These are phyloP conservation scores for Alaudala cheleensis DNA, from an alignment of 2,113 vertebrate genomes.

Conservation along the genomic window DNA sequence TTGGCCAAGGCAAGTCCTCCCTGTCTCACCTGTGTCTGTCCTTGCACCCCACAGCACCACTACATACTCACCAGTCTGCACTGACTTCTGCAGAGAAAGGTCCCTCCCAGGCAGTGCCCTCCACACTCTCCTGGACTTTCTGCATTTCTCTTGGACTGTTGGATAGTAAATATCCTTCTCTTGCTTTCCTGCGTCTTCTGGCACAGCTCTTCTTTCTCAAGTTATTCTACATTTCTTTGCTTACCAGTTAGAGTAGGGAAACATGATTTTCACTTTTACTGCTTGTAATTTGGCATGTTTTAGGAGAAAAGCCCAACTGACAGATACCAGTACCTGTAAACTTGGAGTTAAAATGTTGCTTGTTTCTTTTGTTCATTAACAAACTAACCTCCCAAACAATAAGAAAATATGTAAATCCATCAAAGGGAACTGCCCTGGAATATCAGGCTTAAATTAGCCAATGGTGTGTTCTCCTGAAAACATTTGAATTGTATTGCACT, in stretches of 20 bases:
- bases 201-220: neutral
- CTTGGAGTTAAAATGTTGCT: neutral
- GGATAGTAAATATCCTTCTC: neutral
- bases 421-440: neutral
- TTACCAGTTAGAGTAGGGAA: neutral
- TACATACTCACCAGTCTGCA: neutral
- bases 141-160: neutral
- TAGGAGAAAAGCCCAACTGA: neutral
- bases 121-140: neutral
- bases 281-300: neutral
- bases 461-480: neutral
- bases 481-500: fast-evolving
- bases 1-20: neutral
- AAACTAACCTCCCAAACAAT: neutral
- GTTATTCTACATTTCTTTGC: neutral
- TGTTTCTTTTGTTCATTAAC: neutral
- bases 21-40: neutral
- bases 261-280: neutral
- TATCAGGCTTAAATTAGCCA: neutral
- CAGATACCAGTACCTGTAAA: neutral
- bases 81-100: neutral
- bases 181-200: neutral
- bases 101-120: neutral
- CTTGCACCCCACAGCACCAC: neutral
- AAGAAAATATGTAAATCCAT: neutral